These are phyloP conservation scores for Drosophila kanapiae DNA, from an alignment of 1,140 invertebrate genomes.

Conservation along the genomic window DNA sequence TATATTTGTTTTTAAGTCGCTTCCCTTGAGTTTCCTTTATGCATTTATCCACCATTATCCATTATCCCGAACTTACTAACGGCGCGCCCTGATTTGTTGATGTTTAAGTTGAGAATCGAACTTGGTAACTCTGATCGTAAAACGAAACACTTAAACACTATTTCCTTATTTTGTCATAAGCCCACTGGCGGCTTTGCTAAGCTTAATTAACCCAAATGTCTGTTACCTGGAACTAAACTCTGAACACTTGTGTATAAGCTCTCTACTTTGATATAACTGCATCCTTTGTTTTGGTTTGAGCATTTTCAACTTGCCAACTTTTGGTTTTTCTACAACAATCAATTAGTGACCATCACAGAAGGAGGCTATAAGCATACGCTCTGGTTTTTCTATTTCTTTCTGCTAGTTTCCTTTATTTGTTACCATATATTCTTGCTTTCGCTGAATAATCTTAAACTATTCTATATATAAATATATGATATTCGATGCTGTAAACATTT, in stretches of 20 bases:
- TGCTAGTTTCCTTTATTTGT: conserved; percentile 43
- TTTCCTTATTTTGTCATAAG: conserved; percentile 9
- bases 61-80: conserved; percentile 38
- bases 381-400: conserved; percentile 14
- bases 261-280: conserved; percentile 36
- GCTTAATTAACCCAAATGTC: conserved; percentile 58
- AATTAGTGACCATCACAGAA: conserved; percentile 27
- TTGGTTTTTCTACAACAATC: neutral
- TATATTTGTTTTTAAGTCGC: conserved; percentile 45
- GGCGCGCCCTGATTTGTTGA: conserved; percentile 44
- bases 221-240: conserved; percentile 39
- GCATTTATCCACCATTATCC: conserved; percentile 41
- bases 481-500: conserved; percentile 64
- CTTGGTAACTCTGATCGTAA: conserved; percentile 26
- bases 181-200: conserved; percentile 18
- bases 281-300: conserved; percentile 50
- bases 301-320: conserved; percentile 8
- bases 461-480: conserved; percentile 43
- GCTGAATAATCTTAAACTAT: conserved; percentile 43
- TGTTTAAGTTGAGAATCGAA: conserved; percentile 43
- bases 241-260: conserved; percentile 51
- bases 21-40: conserved; percentile 46
- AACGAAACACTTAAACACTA: too few species aligned
- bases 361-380: conserved; percentile 34
- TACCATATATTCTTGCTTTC: conserved; percentile 40